Conservation (phyloP, 2,797 vertebrate species). For the Clamator glandarius region DNA sequence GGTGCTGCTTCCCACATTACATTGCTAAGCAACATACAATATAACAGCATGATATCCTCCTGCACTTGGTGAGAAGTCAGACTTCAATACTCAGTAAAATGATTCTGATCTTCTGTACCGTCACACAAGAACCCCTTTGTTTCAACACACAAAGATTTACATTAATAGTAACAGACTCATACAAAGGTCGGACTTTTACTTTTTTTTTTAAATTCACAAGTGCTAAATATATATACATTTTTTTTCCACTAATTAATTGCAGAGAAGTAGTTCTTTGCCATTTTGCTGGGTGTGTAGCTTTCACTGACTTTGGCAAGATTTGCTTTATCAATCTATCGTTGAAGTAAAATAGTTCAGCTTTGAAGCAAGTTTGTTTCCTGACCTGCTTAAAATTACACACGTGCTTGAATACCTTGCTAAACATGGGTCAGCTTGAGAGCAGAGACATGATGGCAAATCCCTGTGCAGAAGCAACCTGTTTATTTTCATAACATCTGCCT, state of each 20-base stretch:
- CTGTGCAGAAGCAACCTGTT: neutral
- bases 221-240: neutral
- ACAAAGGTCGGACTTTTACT: neutral
- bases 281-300: neutral
- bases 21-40: conserved; percentile 76
- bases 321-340: neutral
- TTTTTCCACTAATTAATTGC: neutral
- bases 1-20: conserved; percentile 65
- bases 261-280: neutral
- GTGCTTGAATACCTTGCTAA: neutral
- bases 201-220: neutral
- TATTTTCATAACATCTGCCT: neutral
- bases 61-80: conserved; percentile 52
- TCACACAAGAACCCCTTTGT: neutral
- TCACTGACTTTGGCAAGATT: neutral
- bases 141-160: neutral
- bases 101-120: conserved; percentile 3
- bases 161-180: conserved; percentile 6
- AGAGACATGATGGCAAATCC: neutral
- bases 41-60: conserved; percentile 61
- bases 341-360: neutral
- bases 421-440: neutral
- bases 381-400: neutral
- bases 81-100: conserved; percentile 40
- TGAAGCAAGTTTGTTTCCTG: neutral